Conservation (phyloP, 2,797 vertebrate species). For the Clamator glandarius region DNA sequence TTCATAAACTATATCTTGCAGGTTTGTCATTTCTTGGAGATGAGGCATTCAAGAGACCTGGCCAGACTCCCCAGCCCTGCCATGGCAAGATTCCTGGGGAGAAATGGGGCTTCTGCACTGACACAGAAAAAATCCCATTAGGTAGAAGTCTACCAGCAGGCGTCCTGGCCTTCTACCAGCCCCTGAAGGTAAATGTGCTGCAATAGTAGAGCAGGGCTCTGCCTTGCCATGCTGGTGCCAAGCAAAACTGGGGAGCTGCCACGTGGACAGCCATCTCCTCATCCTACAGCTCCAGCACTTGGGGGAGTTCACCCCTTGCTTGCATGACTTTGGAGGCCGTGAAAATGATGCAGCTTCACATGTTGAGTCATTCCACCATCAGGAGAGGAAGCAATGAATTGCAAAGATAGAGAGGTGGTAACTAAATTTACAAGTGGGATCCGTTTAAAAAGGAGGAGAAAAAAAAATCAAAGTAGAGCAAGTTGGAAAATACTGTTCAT, state of each 20-base stretch:
- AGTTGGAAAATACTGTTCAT: conserved; percentile 63
- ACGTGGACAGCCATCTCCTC: neutral
- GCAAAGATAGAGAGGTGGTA: conserved; percentile 67
- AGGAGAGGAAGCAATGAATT: conserved; percentile 67
- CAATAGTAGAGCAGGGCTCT: neutral
- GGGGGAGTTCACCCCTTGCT: conserved; percentile 37
- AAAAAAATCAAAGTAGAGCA: conserved; percentile 48
- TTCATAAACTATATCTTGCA: rapidly evolving
- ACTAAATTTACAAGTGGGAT: conserved; percentile 63
- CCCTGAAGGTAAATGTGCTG: neutral
- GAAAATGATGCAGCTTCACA: conserved; percentile 63
- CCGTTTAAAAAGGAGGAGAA: conserved; percentile 26
- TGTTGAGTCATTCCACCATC: conserved; percentile 70
- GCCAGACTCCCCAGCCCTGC: neutral
- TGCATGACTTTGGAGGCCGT: conserved; percentile 50
- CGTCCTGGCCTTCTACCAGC: neutral
- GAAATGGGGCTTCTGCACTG: neutral
- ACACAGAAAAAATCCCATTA: neutral
- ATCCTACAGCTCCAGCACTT: conserved; percentile 13
- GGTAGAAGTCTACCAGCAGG: neutral
- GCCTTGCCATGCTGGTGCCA: neutral
- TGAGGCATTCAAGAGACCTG: neutral
- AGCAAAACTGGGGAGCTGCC: neutral
- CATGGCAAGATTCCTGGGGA: neutral
- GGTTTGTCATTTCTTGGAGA: neutral